Conservation (phyloP, 2,888 invertebrate species). For the Drosophila koepferae region DNA sequence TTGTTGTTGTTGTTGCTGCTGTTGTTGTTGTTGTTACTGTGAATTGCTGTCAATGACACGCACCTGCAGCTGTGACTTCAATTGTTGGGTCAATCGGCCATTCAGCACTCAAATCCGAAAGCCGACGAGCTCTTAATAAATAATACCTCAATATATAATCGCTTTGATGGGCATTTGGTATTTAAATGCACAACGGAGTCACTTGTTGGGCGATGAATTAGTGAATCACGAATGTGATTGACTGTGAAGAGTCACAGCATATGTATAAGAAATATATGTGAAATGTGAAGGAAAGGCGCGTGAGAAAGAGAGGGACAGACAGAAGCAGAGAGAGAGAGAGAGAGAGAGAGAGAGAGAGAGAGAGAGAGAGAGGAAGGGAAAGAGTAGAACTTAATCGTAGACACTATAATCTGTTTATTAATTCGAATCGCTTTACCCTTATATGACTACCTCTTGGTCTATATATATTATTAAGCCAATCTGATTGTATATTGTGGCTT, state of each 20-base stretch:
- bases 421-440: too few relatives aligned
- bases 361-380: too few relatives aligned
- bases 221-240: neutral
- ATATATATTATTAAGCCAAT: too few relatives aligned
- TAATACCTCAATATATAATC: constrained; percentile 29
- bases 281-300: neutral
- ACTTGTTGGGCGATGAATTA: neutral
- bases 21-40: constrained; percentile 36
- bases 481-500: too few relatives aligned
- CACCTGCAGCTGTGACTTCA: constrained; percentile 71
- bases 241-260: neutral
- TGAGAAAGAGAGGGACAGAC: neutral
- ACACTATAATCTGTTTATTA: too few relatives aligned
- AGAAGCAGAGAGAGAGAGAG: neutral
- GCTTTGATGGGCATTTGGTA: constrained; percentile 26
- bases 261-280: neutral
- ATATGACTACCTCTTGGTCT: too few relatives aligned
- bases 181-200: constrained; percentile 26
- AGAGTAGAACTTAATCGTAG: too few relatives aligned
- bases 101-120: constrained; percentile 36
- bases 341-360: neutral
- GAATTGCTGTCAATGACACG: constrained; percentile 70
- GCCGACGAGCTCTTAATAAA: constrained; percentile 25
- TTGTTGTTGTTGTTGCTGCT: constrained; percentile 34
- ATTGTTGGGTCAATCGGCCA: constrained; percentile 78